Conservation (phyloP, 2,888 invertebrate species). For the Amblyjoppa fuscipennis region DNA sequence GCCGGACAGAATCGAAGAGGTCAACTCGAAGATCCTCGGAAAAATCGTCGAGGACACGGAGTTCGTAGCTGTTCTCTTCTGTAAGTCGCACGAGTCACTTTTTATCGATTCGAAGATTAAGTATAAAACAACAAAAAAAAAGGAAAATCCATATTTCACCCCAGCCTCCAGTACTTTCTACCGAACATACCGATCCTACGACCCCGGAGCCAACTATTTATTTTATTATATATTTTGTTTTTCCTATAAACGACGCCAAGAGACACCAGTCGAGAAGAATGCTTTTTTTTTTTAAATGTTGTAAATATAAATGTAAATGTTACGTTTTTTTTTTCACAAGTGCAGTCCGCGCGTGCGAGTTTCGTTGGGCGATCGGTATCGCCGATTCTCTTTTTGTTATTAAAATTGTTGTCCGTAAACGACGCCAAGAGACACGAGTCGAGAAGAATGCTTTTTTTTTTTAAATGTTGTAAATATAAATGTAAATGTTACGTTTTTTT, state of each 20-base stretch:
- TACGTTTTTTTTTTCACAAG: conserved; percentile 40
- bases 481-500: conserved; percentile 49
- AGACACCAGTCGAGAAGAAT: conserved; percentile 52
- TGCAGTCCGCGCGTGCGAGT: conserved; percentile 53
- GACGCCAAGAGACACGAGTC: conserved; percentile 60
- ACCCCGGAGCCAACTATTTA: background rate
- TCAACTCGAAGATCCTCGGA: conserved; percentile 94
- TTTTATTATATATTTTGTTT: background rate
- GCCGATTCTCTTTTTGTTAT: conserved; percentile 32
- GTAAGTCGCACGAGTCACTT: conserved; percentile 89
- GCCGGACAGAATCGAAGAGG: conserved; percentile 98
- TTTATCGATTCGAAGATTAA: conserved; percentile 5
- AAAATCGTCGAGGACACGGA: conserved; percentile 97
- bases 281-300: conserved; percentile 48
- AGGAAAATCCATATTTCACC: background rate
- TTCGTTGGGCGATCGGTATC: conserved; percentile 38
- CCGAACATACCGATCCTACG: background rate
- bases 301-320: conserved; percentile 56
- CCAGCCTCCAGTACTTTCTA: too few species aligned
- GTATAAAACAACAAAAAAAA: background rate
- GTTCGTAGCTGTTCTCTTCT: conserved; percentile 96
- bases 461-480: conserved; percentile 56
- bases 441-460: conserved; percentile 30
- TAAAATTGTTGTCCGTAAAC: background rate
- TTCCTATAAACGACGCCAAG: conserved; percentile 40